Conservation (phyloP, 2,113 vertebrate species). For the Neolamprologus longior region DNA sequence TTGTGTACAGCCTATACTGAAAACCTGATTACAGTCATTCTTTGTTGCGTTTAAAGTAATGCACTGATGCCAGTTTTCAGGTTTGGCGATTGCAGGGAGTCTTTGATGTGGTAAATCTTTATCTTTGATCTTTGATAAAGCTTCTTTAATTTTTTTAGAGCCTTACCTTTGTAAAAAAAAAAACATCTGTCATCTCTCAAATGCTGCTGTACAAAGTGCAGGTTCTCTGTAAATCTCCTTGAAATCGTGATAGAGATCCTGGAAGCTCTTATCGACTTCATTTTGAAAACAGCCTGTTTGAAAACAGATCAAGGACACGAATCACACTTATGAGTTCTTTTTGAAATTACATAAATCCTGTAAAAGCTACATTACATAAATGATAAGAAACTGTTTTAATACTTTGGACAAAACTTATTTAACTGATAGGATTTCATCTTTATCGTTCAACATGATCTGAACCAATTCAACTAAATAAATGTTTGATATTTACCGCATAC, state of each 20-base stretch:
- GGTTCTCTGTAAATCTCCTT: not conserved
- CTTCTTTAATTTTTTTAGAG: not conserved
- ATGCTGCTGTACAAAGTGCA: not conserved
- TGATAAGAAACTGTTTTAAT: not conserved
- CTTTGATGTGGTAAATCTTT: not conserved
- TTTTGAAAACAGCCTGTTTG: fast-evolving
- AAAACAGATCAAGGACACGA: not conserved
- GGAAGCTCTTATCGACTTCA: not conserved
- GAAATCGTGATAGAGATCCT: not conserved
- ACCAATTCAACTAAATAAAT: constrained; percentile 7
- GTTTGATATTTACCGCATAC: not conserved
- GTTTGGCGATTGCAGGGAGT: not conserved
- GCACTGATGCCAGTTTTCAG: fast-evolving
- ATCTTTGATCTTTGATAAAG: not conserved
- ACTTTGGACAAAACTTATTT: not conserved
- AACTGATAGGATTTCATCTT: not conserved
- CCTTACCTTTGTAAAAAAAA: not conserved
- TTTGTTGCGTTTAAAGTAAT: not conserved
- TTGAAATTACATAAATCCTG: not conserved
- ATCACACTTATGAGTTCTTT: not conserved
- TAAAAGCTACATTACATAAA: not conserved
- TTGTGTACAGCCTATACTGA: not conserved
- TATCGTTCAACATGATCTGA: not conserved
- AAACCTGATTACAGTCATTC: not conserved
- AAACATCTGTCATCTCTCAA: not conserved